phyloP scores from a whole-genome alignment of 1,140 invertebrate genomes.

The Notospermus geniculatus region DNA sequence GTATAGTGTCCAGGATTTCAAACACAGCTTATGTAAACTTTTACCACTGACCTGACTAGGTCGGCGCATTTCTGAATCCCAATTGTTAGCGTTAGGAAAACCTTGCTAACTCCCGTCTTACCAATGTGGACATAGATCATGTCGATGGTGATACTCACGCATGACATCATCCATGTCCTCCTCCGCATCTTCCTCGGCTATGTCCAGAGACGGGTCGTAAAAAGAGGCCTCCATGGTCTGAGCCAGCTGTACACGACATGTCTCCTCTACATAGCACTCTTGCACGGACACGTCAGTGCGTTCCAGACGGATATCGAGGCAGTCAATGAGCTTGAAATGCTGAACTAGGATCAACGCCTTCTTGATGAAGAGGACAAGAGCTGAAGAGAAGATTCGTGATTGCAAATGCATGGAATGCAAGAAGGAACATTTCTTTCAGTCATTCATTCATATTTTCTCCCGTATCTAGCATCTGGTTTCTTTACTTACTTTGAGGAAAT shows the following conservation, averaged over 20 bases:
- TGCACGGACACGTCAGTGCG: conserved; percentile 2
- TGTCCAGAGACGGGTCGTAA: background rate
- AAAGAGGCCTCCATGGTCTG: background rate
- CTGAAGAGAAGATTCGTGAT: background rate
- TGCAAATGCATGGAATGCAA: background rate
- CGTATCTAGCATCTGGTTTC: background rate
- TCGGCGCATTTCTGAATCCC: too few relatives aligned
- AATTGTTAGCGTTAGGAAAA: too few relatives aligned
- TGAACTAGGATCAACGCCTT: background rate
- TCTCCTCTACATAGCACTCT: background rate
- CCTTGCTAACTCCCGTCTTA: too few relatives aligned
- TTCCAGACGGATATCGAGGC: conserved; percentile 2
- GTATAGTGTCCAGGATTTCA: too few relatives aligned
- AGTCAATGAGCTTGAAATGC: background rate
- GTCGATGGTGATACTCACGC: background rate
- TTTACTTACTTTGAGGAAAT: conserved; percentile 1
- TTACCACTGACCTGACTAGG: too few relatives aligned
- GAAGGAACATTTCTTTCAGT: background rate
- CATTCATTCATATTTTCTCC: background rate
- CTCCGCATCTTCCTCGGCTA: conserved; percentile 4
- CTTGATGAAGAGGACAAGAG: conserved; percentile 6
- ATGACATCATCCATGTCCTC: background rate
- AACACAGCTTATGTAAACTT: too few relatives aligned
- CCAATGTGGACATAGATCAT: too few relatives aligned
- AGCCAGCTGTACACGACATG: background rate